These are phyloP conservation scores for Acanthurus lineatus DNA, from an alignment of 2,797 vertebrate genomes.

Conservation along the genomic window DNA sequence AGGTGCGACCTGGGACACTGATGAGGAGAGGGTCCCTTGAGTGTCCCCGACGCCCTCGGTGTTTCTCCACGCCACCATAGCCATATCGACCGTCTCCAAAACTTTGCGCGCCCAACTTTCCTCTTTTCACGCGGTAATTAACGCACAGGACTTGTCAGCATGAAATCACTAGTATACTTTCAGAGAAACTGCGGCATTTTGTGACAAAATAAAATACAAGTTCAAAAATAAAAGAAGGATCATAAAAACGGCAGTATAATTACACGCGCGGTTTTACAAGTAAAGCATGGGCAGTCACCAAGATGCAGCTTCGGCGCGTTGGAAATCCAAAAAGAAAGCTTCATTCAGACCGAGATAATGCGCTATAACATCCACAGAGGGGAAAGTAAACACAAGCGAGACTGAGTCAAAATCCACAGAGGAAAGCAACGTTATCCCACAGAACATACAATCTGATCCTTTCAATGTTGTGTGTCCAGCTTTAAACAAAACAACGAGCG, in stretches of 20 bases:
- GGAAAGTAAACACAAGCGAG: conserved; percentile 8
- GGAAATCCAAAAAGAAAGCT: conserved; percentile 62
- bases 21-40: conserved; percentile 91
- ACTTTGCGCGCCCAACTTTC: conserved; percentile 72
- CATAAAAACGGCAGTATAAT: conserved; percentile 25
- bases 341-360: conserved; percentile 59
- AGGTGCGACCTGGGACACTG: conserved; percentile 90
- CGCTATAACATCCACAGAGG: conserved; percentile 59
- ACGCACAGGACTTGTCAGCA: conserved; percentile 29
- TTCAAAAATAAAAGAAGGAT: neutral
- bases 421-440: conserved; percentile 45
- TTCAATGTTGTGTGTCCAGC: conserved; percentile 55
- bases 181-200: conserved; percentile 47
- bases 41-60: conserved; percentile 92
- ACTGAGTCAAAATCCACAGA: conserved; percentile 57
- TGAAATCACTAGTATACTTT: conserved; percentile 24
- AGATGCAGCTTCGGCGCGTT: conserved; percentile 42
- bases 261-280: conserved; percentile 40
- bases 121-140: conserved; percentile 43
- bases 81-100: conserved; percentile 90
- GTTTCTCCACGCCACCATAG: conserved; percentile 98
- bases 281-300: conserved; percentile 45
- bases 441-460: conserved; percentile 43
- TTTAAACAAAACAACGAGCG: conserved; percentile 44
- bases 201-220: conserved; percentile 15